phyloP scores from a whole-genome alignment of 2,113 vertebrate species.

The Okapia johnstoni region DNA sequence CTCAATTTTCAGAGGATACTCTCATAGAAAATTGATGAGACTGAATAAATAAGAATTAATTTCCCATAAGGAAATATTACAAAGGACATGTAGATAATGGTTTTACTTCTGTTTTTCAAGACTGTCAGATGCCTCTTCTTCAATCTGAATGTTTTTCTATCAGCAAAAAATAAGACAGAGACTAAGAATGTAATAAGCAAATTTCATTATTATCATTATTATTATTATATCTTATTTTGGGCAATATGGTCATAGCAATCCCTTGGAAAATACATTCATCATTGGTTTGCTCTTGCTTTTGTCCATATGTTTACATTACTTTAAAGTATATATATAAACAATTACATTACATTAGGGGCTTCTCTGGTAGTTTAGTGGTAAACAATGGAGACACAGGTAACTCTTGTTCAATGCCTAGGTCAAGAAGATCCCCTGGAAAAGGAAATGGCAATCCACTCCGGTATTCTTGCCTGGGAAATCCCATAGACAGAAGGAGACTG shows the following conservation, averaged over 20 bases:
- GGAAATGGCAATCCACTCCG: background rate
- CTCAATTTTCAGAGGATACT: background rate
- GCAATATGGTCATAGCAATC: background rate
- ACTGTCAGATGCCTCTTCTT: background rate
- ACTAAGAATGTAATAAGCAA: background rate
- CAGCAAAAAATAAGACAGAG: background rate
- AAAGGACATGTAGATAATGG: background rate
- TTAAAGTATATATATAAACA: background rate
- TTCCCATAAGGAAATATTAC: background rate
- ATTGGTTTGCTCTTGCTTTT: background rate
- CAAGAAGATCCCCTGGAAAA: background rate
- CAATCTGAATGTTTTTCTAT: background rate
- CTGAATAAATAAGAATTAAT: background rate
- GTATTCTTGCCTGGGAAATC: background rate
- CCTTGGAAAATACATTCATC: background rate
- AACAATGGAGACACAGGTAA: background rate
- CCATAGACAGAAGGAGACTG: background rate
- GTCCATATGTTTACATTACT: background rate
- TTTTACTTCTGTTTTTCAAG: background rate
- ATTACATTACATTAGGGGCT: background rate
- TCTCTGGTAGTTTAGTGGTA: background rate
- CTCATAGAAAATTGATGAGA: background rate
- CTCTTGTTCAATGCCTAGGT: background rate
- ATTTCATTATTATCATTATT: background rate
- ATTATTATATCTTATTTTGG: background rate